Evolutionary conservation across 2,113 vertebrate genomes (phyloP), one percentile per base, ranked within the genome.

Genomic region (Plecturocebus donacophilus): DNA sequence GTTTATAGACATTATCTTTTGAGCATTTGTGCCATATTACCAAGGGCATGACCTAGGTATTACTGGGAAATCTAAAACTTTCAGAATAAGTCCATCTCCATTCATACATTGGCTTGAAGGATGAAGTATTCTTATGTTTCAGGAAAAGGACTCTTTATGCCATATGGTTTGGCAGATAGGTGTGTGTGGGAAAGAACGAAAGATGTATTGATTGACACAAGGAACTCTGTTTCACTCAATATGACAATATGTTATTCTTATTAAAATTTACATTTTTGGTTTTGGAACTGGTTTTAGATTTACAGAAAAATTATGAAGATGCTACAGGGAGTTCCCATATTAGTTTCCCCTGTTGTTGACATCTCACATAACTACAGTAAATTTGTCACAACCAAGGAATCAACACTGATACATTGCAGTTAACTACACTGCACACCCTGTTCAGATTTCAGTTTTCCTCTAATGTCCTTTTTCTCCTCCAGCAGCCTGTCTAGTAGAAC

Each of bases 31-130:
- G 47, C 45, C 38, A 54, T 91, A 49, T 54, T 87, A 91, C 64
- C 49, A 19, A 95, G 92, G 88, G 86, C 16, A 77, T 82, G 84
- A 75, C 52, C 75, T 85, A 93, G 90, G 91, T 92, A 93, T 94
- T 93, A 84, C 23, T 77, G 82, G 81, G 88, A 97, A 95, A 94
- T 56, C 54, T 66, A 95, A 98, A 82, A 87, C 85, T 95, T 85
- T 87, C 40, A 64, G 92, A 88, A 64, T 82, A 89, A 40, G 42
- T 45, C 91, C 83, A 71, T 75, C 64, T 71, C 32, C 21, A 42
- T 56, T 70, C 66, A 66, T 76, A 76, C 83, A 87, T 11, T 79
- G 79, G 35, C 75, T 90, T 64, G 87, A 93, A 96, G 85, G 77
- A 77, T 82, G 40, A 71, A 66, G 40, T 85, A 71, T 80, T 49